Conservation (phyloP, 2,113 vertebrate species). For the Butastur rufipennis region DNA sequence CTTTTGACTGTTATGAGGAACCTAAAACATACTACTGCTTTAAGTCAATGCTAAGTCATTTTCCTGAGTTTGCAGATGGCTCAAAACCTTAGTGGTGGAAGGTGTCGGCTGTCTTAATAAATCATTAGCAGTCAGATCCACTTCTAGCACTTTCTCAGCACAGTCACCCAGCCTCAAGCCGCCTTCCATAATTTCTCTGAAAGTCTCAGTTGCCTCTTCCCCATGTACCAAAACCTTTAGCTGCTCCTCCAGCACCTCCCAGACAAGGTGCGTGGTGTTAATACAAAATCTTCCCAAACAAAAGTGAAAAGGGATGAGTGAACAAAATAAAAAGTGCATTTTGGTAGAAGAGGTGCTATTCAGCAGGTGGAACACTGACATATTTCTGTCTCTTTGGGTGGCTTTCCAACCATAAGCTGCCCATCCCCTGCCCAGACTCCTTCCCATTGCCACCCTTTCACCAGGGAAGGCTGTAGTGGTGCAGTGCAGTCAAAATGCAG, state of each 20-base stretch:
- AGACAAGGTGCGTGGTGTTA: neutral
- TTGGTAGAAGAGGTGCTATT: neutral
- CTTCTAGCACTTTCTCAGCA: neutral
- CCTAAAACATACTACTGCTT: neutral
- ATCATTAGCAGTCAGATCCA: neutral
- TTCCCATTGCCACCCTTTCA: neutral
- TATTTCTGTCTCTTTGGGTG: neutral
- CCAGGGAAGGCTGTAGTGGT: neutral
- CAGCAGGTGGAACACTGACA: neutral
- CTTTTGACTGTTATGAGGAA: neutral
- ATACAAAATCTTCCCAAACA: neutral
- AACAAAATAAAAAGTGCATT: neutral
- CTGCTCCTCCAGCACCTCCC: neutral
- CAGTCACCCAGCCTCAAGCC: neutral
- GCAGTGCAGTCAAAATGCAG: accelerated
- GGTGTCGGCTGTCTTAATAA: neutral
- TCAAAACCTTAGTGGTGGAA: neutral
- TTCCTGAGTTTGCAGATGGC: neutral
- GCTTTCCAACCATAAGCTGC: neutral
- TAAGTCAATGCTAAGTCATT: neutral
- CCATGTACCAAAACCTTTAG: neutral
- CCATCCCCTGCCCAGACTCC: neutral
- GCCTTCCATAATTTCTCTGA: neutral
- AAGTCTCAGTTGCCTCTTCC: neutral
- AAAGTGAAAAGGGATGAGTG: neutral